Base-by-base conservation (phyloP, 2,888 invertebrate species). In the Drosophila atroscutellata region DNA sequence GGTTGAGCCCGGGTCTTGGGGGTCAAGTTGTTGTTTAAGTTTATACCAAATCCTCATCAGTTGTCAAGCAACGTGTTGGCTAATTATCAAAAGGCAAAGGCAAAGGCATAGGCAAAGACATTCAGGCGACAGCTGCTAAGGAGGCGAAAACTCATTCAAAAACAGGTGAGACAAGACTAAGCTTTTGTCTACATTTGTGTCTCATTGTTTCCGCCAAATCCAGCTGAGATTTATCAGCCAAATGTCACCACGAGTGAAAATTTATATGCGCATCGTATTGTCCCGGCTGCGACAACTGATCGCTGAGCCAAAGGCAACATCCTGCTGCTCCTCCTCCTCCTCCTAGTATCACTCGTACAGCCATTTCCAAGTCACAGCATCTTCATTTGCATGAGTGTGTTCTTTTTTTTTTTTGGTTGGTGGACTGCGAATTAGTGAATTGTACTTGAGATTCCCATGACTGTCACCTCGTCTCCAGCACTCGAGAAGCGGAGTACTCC, bases 231-330 rank as follows among this genome's bases (percentile, higher is more conserved):
- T 89, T 90, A 89, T 86, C 86, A 90, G 91, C 75, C 84, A 89
- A 91, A 82, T 91, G 91, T 91, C 90, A 90, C 83, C 83, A 81
- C 67, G 80, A 79, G 78, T 77, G 80, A 74, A 86, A 87, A 90
- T 91, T 90, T 91, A 91, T 91, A 83, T 77, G 86, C 90, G 70
- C 66, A 69, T 66, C 59, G 76, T 64, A 71, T 66, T 62, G 63
- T 68, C 55, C 62, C 73, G 64, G 62, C 70, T 73, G 63, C 36
- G 84, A 77, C 86, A 89, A 77, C 83, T 86, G 83, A 89, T 84
- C 83, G 75, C 52, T 56, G 63, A 51, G 73, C 56, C 61, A 56
- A 62, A 49, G 60, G 59, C 78, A 68, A 67, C 75, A 75, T 81
- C 83, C 81, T 75, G 72, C 47, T 6, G 13, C 18, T n/a, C 6